These are phyloP conservation scores for Zoanthus sansibaricus DNA, from an alignment of 92 coral and sea anemone genomes.

Conservation along the genomic window DNA sequence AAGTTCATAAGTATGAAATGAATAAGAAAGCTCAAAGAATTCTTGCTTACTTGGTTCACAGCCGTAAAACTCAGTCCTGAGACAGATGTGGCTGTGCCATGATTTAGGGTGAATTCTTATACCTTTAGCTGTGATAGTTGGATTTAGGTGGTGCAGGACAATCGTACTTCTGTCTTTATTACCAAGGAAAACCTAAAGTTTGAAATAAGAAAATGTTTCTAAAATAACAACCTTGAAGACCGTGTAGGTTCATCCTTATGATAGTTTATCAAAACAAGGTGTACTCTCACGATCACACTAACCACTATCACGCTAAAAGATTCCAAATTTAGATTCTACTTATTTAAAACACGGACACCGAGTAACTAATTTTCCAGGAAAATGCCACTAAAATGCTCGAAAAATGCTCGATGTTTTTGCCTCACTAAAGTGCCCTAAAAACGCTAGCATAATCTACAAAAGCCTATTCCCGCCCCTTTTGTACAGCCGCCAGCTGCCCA, in stretches of 20 bases:
- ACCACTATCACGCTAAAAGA: no score
- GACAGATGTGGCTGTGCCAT: not conserved
- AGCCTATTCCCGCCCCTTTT: not conserved
- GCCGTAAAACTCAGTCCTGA: not conserved
- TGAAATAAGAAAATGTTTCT: not conserved
- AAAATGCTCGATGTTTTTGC: no score
- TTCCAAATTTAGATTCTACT: no score
- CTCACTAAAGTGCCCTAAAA: no score
- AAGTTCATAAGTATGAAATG: no score
- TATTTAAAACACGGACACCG: no score
- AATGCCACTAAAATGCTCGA: no score
- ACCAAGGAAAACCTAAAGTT: not conserved
- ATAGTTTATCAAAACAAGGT: no score
- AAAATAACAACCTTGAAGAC: not conserved
- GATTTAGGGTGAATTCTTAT: not conserved
- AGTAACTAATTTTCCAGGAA: no score
- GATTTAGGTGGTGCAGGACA: not conserved
- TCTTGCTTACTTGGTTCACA: not conserved
- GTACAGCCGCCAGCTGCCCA: not conserved
- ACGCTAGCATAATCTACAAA: no score
- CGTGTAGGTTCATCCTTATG: no score
- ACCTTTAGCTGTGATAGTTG: not conserved
- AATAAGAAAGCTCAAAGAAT: not conserved
- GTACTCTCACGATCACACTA: no score
- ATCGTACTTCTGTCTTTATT: slow-evolving; percentile 1